Percentiles rank a stretch among this genome's conserved stretches.
Conservation (phyloP, 2,888 invertebrate genomes). For the Gymnocheta viridis region DNA sequence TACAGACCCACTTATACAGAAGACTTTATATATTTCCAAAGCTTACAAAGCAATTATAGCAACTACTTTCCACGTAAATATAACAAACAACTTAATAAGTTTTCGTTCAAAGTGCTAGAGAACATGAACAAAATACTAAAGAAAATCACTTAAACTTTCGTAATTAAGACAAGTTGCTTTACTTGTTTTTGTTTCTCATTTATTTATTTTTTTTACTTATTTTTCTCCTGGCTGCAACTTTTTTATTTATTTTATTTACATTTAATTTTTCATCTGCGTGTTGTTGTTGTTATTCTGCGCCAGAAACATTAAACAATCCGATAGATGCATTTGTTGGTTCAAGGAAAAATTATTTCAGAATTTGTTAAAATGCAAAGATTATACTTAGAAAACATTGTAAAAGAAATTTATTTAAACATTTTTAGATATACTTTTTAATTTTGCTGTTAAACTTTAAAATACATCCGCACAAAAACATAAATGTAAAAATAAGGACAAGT, state of each 20-base stretch:
- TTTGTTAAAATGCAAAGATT: slow-evolving; percentile 4
- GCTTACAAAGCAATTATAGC: slow-evolving; percentile 59
- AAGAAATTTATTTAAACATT: too few relatives aligned
- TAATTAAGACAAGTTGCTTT: slow-evolving; percentile 77
- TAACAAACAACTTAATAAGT: slow-evolving; percentile 65
- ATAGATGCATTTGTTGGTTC: slow-evolving; percentile 4
- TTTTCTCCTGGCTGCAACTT: not conserved
- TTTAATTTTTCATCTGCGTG: not conserved
- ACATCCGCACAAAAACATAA: too few relatives aligned
- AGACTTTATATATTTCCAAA: not conserved
- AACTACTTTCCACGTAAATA: slow-evolving; percentile 57
- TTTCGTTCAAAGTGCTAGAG: slow-evolving; percentile 41
- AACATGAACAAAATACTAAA: slow-evolving; percentile 39
- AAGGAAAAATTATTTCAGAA: slow-evolving; percentile 25
- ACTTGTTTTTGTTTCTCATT: slow-evolving; percentile 40
- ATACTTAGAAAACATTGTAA: not conserved
- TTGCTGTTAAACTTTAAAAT: too few relatives aligned
- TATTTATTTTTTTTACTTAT: slow-evolving; percentile 1
- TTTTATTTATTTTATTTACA: not conserved
- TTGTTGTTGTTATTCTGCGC: not conserved
- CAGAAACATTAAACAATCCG: not conserved
- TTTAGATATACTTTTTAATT: too few relatives aligned
- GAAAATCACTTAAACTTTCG: slow-evolving; percentile 77
- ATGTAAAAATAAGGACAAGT: too few relatives aligned
- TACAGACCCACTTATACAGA: not conserved